phyloP scores from a whole-genome alignment of 2,888 invertebrate species.

The Phytoseiulus persimilis region DNA sequence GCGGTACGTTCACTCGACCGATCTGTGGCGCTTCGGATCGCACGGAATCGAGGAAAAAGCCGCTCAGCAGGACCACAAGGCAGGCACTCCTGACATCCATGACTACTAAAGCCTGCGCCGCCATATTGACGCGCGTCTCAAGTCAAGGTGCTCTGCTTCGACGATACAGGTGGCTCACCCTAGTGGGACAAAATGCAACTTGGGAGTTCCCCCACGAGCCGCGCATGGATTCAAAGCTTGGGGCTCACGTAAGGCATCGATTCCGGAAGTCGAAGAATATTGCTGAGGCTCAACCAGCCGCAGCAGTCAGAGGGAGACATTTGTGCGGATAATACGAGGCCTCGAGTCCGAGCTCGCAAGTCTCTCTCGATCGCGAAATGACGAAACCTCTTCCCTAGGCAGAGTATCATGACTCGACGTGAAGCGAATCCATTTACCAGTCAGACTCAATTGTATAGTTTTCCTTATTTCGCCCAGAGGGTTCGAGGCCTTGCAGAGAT shows the following conservation, averaged over 20 bases:
- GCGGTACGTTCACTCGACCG: neutral
- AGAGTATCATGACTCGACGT: no score
- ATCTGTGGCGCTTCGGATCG: neutral
- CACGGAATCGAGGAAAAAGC: neutral
- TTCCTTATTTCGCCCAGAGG: neutral
- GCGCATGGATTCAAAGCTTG: no score
- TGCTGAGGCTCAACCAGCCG: no score
- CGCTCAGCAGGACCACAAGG: neutral
- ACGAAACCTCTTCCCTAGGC: no score
- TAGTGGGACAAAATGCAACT: neutral
- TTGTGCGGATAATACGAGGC: no score
- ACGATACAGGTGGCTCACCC: slow-evolving; percentile 7
- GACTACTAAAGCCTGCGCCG: neutral
- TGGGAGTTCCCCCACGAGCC: neutral
- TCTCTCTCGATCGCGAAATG: no score
- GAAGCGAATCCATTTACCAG: no score
- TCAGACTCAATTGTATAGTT: neutral
- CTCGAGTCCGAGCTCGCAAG: no score
- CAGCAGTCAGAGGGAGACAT: no score
- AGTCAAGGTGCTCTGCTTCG: neutral
- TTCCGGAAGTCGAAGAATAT: no score
- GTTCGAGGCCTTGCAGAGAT: slow-evolving; percentile 24
- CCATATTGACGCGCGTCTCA: neutral
- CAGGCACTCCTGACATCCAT: neutral
- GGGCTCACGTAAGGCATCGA: no score